Evolutionary conservation across 2,113 vertebrate genomes (phyloP).

Genomic region (Carlito syrichta): DNA sequence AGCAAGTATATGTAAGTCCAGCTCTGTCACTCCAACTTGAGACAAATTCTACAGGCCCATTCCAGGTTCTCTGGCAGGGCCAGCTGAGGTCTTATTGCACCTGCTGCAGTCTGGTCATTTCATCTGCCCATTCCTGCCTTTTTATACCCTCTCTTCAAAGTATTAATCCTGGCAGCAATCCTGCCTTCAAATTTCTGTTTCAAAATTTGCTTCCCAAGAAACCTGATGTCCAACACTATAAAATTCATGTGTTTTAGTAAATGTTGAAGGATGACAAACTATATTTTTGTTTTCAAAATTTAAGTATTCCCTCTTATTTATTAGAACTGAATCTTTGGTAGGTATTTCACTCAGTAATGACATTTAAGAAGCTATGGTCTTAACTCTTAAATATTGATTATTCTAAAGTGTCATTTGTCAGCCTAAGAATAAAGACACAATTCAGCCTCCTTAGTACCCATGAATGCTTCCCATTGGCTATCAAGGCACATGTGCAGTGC

Average conservation of each 20-base stretch:
- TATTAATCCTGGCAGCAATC: background rate
- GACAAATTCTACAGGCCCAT: background rate
- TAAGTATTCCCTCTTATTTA: background rate
- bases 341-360: background rate
- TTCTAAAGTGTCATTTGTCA: background rate
- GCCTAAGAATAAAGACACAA: background rate
- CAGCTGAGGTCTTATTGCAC: no score
- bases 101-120: no score
- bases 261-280: background rate
- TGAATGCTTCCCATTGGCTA: background rate
- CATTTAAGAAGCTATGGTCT: background rate
- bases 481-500: accelerated
- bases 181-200: background rate
- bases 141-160: background rate
- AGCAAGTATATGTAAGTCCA: background rate
- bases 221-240: background rate
- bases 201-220: background rate
- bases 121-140: background rate
- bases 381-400: background rate
- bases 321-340: background rate
- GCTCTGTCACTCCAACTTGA: background rate
- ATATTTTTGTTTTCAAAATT: background rate
- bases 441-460: background rate
- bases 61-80: background rate
- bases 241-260: background rate